These are phyloP conservation scores for Bombyx huttoni DNA, from an alignment of 2,888 invertebrate genomes.

Conservation along the genomic window DNA sequence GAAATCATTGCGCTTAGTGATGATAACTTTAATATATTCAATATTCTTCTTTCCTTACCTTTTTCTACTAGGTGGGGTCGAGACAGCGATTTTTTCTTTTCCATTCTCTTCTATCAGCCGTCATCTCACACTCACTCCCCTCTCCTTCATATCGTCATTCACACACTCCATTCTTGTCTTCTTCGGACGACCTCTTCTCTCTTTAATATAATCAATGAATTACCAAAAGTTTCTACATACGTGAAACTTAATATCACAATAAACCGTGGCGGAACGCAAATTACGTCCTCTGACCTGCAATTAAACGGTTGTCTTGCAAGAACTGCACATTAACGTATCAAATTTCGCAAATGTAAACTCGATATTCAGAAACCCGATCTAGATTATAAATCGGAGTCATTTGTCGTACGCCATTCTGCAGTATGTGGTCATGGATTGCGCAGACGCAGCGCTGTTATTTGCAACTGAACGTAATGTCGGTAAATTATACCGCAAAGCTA, in stretches of 20 bases:
- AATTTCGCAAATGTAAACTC: constrained; percentile 40
- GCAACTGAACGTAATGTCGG: constrained; percentile 43
- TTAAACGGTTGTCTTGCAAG: constrained; percentile 32
- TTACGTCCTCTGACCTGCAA: constrained; percentile 11
- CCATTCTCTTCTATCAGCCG: too few species aligned
- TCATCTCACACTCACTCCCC: too few species aligned
- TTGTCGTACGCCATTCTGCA: constrained; percentile 51
- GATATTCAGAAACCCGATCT: constrained; percentile 54
- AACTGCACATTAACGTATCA: constrained; percentile 20
- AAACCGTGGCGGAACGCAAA: not conserved
- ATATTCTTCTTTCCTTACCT: too few species aligned
- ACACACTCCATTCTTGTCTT: too few species aligned
- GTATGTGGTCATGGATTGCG: constrained; percentile 38
- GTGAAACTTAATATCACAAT: not conserved
- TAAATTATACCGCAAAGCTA: constrained; percentile 53
- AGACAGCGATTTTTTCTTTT: too few species aligned
- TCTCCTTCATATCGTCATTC: too few species aligned
- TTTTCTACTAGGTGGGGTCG: too few species aligned
- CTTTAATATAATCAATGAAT: too few species aligned
- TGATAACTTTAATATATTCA: too few species aligned
- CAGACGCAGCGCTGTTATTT: constrained; percentile 58
- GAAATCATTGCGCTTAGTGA: too few species aligned
- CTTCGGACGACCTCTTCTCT: too few species aligned
- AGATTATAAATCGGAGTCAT: constrained; percentile 46
- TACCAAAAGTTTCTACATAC: too few species aligned